These are phyloP conservation scores for Danio albolineatus DNA, from an alignment of 2,797 vertebrate genomes.

Conservation along the genomic window DNA sequence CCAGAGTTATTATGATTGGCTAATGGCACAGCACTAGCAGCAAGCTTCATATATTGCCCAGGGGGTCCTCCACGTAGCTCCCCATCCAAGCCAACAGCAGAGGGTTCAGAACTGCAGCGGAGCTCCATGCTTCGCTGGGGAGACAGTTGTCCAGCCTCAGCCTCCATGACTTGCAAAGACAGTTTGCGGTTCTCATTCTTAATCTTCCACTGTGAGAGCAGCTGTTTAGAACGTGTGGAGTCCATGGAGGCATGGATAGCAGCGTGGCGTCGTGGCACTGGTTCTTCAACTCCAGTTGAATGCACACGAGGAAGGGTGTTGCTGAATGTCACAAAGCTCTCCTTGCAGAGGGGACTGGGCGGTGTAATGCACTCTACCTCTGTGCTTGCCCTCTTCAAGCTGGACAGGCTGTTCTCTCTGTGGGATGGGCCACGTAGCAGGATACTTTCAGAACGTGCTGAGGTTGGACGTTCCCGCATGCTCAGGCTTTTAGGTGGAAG, in stretches of 20 bases:
- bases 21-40: slow-evolving; percentile 73
- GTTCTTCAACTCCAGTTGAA: slow-evolving; percentile 89
- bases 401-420: slow-evolving; percentile 82
- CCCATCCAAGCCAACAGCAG: slow-evolving; percentile 86
- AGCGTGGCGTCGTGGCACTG: slow-evolving; percentile 87
- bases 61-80: slow-evolving; percentile 75
- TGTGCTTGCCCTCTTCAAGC: slow-evolving; percentile 85
- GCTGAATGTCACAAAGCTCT: slow-evolving; percentile 92
- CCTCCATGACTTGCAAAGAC: slow-evolving; percentile 90
- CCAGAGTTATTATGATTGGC: slow-evolving; percentile 82
- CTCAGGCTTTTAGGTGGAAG: slow-evolving; percentile 87
- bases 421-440: slow-evolving; percentile 80
- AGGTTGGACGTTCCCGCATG: slow-evolving; percentile 80
- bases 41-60: slow-evolving; percentile 59
- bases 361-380: slow-evolving; percentile 91
- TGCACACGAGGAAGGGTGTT: slow-evolving; percentile 96
- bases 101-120: slow-evolving; percentile 88
- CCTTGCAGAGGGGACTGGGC: slow-evolving; percentile 87
- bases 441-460: slow-evolving; percentile 85
- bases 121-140: slow-evolving; percentile 91
- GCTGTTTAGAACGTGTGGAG: slow-evolving; percentile 93
- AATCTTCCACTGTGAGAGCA: slow-evolving; percentile 97
- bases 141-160: slow-evolving; percentile 79
- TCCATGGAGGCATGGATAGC: slow-evolving; percentile 96
- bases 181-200: slow-evolving; percentile 92